A percentile compares a stretch with the other conserved stretches of the same genome.
phyloP scores from a whole-genome alignment of 1,140 invertebrate genomes.

The Drosophila lini region DNA sequence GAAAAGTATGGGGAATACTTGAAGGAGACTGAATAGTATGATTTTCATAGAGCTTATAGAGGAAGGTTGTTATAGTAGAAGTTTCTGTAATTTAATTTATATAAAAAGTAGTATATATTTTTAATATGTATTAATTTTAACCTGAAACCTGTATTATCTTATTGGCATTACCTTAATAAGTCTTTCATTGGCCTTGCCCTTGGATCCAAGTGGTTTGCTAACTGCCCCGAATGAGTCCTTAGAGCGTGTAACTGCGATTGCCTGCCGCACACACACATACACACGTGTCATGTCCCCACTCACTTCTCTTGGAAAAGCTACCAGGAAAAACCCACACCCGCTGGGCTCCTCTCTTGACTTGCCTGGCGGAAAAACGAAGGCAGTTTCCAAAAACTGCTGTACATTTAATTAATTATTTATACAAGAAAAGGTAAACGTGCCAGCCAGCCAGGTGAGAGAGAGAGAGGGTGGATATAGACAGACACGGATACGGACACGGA shows the following conservation, averaged over 20 bases:
- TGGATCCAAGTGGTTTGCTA: slow-evolving; percentile 68
- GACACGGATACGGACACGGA: slow-evolving; percentile 35
- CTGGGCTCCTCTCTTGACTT: not conserved
- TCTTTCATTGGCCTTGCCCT: slow-evolving; percentile 35
- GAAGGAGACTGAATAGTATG: no score
- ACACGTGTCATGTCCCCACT: not conserved
- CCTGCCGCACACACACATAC: not conserved
- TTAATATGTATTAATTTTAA: not conserved
- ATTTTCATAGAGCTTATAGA: not conserved
- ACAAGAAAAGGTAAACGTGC: slow-evolving; percentile 79
- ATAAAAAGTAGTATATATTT: not conserved
- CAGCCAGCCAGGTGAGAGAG: slow-evolving; percentile 34
- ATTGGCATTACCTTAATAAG: not conserved
- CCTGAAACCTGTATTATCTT: not conserved
- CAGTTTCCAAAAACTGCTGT: slow-evolving; percentile 66
- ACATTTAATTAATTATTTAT: slow-evolving; percentile 82
- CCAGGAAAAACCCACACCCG: not conserved
- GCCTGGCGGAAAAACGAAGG: slow-evolving; percentile 7
- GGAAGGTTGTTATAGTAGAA: not conserved
- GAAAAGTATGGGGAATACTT: not conserved
- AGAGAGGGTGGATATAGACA: slow-evolving; percentile 10
- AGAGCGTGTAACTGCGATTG: slow-evolving; percentile 61
- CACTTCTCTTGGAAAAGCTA: not conserved
- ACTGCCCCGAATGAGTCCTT: slow-evolving; percentile 53
- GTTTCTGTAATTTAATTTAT: not conserved